Base-by-base conservation (phyloP, 2,888 invertebrate genomes). In the Mythimna albipuncta region DNA sequence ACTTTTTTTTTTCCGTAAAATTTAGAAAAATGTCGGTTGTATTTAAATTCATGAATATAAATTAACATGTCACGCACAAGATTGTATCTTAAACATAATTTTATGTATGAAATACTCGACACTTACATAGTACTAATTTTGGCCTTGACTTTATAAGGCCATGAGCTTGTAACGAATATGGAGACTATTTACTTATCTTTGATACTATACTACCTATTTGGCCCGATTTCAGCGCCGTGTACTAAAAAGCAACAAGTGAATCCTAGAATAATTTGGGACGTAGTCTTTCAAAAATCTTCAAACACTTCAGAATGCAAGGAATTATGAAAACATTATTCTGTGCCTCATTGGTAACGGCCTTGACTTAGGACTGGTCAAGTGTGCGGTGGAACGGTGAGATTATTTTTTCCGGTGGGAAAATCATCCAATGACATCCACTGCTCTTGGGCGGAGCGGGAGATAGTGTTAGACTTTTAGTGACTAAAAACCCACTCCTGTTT, bases 221-320 rank as follows among this genome's bases (percentile, higher is more conserved):
- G 64, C 64, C 54, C 44, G 62, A 58, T 67, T 58, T 74, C n/a
- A 13, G 44, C 41, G 69, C 13, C 13, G 50, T 10, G 58, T 57
- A 10, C 16, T 55, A 47, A 47, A 38, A 69, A 72, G 84, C 80
- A 81, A 81, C 80, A 81, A 81, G 80, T 81, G 52, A 64, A 0
- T 62, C 13, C 5, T 38, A 64, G 61, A 62, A 65, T 47, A 21
- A 54, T 35, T 47, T 41, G 35, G 9, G 11, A 50, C 1, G n/a
- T n/a, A n/a, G 44, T 44, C 4, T 11, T 13, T 47, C 5, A 16
- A 47, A 47, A 13, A 16, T 47, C 47, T 47, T 4, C 16, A 6
- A 16, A 16, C 47, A 47, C 16, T 47, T 47, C 13, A 47, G 13
- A 47, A 47, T 47, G 13, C 11, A 11, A 44, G 0, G 1, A 2